A percentile compares a stretch with the other conserved stretches of the same genome.
phyloP scores from a whole-genome alignment of 2,113 vertebrate species.

The Acanthisitta chloris region DNA sequence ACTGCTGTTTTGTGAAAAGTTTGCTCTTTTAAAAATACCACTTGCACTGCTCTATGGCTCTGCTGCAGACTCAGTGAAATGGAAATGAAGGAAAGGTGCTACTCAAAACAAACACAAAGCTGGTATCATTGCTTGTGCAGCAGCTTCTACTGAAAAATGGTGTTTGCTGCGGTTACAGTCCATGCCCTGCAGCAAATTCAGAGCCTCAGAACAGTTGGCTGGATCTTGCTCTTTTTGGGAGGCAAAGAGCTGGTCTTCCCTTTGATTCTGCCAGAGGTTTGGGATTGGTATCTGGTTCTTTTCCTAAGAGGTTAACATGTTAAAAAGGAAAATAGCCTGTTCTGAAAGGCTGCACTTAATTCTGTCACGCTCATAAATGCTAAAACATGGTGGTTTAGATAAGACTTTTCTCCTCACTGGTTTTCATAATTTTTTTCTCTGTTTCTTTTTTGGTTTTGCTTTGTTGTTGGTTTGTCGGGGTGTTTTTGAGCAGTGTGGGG shows the following conservation, averaged over 20 bases:
- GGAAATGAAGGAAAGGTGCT: neutral
- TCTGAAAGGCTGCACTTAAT: neutral
- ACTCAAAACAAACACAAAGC: neutral
- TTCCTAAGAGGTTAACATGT: neutral
- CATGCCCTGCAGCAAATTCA: neutral
- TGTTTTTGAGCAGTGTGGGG: neutral
- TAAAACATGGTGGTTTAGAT: neutral
- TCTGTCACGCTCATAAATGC: neutral
- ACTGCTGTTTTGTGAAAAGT: neutral
- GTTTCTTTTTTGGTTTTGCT: rapidly evolving
- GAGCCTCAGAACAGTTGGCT: neutral
- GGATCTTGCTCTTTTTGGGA: neutral
- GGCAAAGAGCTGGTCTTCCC: neutral
- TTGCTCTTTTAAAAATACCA: neutral
- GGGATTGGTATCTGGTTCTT: neutral
- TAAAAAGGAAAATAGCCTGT: neutral
- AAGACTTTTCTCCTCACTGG: neutral
- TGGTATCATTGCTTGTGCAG: neutral
- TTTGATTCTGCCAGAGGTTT: neutral
- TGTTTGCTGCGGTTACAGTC: rapidly evolving
- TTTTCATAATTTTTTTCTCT: neutral
- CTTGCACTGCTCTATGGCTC: neutral
- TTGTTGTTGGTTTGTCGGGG: neutral
- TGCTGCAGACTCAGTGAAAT: neutral
- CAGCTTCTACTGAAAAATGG: neutral